phyloP scores from a whole-genome alignment of 2,888 invertebrate genomes.

The Lamproptera curius region DNA sequence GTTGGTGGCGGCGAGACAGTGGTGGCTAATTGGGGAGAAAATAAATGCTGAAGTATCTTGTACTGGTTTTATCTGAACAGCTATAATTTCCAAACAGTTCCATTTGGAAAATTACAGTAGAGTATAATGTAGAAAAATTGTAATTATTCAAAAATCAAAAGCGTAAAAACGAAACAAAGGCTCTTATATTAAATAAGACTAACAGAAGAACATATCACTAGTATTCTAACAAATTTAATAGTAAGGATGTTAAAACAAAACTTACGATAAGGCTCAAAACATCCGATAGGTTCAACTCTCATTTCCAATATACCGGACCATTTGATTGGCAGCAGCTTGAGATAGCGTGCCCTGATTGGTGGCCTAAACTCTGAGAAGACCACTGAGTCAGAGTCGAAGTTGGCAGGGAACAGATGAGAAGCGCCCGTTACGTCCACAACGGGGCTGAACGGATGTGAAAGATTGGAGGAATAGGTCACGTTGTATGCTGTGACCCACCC shows the following conservation, averaged over 20 bases:
- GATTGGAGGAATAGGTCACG: conserved; percentile 85
- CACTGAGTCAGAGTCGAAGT: conserved; percentile 81
- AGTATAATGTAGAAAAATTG: too few species aligned
- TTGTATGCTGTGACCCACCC: conserved; percentile 88
- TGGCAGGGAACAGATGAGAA: conserved; percentile 82
- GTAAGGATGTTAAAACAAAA: too few species aligned
- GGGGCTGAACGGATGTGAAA: conserved; percentile 83
- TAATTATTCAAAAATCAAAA: too few species aligned
- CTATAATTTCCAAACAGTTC: too few species aligned
- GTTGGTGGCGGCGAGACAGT: conserved; percentile 14
- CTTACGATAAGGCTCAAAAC: conserved; percentile 83
- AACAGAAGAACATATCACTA: too few species aligned
- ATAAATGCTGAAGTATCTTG: too few species aligned
- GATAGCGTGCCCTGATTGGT: conserved; percentile 84
- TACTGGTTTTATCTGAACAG: too few species aligned
- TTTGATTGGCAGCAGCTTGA: conserved; percentile 84
- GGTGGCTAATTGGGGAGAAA: conserved; percentile 15
- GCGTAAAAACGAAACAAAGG: too few species aligned
- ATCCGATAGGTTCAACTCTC: conserved; percentile 87
- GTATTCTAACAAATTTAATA: too few species aligned
- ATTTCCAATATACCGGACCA: conserved; percentile 87
- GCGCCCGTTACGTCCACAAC: conserved; percentile 70
- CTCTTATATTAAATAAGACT: too few species aligned
- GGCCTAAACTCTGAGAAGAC: conserved; percentile 82
- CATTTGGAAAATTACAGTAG: too few species aligned